Evolutionary conservation across 1,140 invertebrate species (phyloP).

Genomic region (Aporrectodea caliginosa): DNA sequence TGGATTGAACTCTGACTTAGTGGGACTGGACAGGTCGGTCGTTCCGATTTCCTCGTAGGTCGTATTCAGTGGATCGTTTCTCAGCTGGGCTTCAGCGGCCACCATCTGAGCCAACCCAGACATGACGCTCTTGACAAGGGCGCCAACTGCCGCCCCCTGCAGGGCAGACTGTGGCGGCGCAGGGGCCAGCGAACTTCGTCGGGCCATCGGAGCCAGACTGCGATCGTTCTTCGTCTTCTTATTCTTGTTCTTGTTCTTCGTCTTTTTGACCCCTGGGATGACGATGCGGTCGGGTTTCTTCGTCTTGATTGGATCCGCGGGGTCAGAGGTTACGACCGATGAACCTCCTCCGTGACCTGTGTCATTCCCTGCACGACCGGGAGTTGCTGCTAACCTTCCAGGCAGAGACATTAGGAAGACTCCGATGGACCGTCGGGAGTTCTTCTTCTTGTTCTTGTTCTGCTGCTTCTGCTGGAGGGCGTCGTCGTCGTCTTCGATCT

Average conservation of each 20-base stretch:
- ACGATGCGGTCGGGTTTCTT: neutral
- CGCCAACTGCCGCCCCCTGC: no score
- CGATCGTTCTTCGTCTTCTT: neutral
- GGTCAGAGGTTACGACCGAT: no score
- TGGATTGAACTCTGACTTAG: no score
- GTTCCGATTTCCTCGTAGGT: neutral
- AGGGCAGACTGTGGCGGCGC: no score
- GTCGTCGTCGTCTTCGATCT: neutral
- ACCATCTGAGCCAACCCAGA: neutral
- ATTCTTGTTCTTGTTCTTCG: no score
- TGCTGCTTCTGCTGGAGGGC: neutral
- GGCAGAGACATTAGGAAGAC: neutral
- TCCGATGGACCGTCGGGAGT: neutral
- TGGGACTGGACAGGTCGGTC: no score
- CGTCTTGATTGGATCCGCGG: neutral
- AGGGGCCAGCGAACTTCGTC: neutral
- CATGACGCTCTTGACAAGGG: neutral
- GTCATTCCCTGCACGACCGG: no score
- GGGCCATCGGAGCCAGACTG: neutral
- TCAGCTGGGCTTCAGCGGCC: neutral
- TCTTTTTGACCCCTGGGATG: neutral
- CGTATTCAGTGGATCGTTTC: neutral
- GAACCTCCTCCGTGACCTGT: no score
- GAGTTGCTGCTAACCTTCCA: neutral
- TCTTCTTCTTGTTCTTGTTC: neutral